Evolutionary conservation across 2,797 vertebrate genomes (phyloP).

Genomic region (Sebastes alutus): DNA sequence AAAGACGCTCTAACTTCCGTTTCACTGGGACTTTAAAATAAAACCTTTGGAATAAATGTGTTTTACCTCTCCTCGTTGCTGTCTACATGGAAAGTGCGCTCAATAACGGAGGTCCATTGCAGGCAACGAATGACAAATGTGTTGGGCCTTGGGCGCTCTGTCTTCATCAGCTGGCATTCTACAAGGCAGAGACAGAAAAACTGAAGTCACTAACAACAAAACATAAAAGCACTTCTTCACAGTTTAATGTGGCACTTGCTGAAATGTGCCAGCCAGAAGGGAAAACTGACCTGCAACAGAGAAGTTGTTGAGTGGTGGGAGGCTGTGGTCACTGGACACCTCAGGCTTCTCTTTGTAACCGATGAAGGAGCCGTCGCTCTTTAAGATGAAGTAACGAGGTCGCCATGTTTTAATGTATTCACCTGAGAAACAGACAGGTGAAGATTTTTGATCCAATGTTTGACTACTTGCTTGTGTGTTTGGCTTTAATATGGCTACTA

Average conservation of each 20-base stretch:
- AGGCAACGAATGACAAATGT: slow-evolving; percentile 97
- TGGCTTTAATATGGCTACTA: neutral
- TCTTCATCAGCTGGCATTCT: slow-evolving; percentile 98
- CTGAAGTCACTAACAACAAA: neutral
- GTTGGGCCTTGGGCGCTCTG: slow-evolving; percentile 92
- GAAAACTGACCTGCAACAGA: slow-evolving; percentile 89
- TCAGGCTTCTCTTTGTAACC: slow-evolving; percentile 96
- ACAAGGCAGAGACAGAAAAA: neutral
- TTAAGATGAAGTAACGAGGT: slow-evolving; percentile 94
- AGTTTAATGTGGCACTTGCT: neutral
- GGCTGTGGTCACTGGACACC: slow-evolving; percentile 84
- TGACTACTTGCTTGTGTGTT: neutral
- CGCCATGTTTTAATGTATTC: slow-evolving; percentile 98
- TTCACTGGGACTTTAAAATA: neutral
- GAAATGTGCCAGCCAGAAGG: neutral
- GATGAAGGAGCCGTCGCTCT: slow-evolving; percentile 95
- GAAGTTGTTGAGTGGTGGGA: slow-evolving; percentile 96
- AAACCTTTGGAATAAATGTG: neutral
- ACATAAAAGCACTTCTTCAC: neutral
- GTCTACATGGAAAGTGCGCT: slow-evolving; percentile 95
- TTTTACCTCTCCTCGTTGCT: slow-evolving; percentile 89
- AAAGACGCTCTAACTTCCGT: neutral
- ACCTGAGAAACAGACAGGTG: slow-evolving; percentile 72
- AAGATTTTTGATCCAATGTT: neutral
- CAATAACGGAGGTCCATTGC: slow-evolving; percentile 96